phyloP scores from a whole-genome alignment of 2,113 vertebrate genomes.

The Rhynchomys soricoides region DNA sequence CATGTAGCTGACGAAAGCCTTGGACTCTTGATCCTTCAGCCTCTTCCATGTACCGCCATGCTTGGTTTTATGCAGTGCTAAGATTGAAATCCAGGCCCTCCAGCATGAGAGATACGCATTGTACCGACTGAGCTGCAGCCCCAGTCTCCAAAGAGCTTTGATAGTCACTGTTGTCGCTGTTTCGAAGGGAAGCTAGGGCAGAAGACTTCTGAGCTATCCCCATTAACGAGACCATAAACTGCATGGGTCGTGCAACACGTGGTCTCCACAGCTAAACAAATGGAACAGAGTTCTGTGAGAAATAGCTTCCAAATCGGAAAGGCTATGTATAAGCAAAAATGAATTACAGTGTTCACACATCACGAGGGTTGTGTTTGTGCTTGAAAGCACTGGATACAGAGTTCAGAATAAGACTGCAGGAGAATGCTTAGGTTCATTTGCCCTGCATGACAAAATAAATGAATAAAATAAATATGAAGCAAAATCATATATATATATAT shows the following conservation, averaged over 20 bases:
- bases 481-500: neutral
- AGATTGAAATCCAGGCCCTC: neutral
- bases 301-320: neutral
- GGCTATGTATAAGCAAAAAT: neutral
- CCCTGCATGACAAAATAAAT: neutral
- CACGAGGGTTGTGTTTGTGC: neutral
- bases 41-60: no score
- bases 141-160: neutral
- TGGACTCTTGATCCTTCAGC: neutral
- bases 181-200: neutral
- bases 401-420: neutral
- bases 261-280: neutral
- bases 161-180: neutral
- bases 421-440: neutral
- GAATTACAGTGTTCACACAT: neutral
- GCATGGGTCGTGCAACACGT: neutral
- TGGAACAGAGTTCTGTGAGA: neutral
- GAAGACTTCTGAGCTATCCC: neutral
- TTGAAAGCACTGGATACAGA: constrained; percentile 4
- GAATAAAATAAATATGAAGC: neutral
- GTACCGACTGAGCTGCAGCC: neutral
- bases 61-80: neutral
- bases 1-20: neutral
- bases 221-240: neutral
- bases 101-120: no score